Conservation (phyloP, 1,140 invertebrate species). For the Anastrepha ludens region DNA sequence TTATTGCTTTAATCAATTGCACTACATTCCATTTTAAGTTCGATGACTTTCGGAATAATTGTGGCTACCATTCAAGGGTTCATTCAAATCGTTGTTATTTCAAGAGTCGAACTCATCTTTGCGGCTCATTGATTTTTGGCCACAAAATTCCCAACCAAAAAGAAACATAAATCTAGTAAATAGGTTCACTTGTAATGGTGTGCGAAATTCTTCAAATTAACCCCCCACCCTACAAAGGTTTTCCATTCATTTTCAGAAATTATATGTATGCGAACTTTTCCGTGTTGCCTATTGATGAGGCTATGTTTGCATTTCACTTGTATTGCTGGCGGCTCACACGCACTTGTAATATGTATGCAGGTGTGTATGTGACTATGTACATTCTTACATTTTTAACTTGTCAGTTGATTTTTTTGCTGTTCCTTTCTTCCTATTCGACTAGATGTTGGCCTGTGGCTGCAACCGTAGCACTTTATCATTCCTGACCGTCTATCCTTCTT, state of each 20-base stretch:
- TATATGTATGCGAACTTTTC: neutral
- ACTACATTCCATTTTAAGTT: neutral
- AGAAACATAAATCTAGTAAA: neutral
- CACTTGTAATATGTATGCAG: too few species aligned
- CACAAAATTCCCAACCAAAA: neutral
- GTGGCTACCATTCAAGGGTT: neutral
- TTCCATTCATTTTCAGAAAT: slow-evolving; percentile 15
- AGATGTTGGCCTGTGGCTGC: neutral
- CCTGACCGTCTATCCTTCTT: neutral
- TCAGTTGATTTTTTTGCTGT: neutral
- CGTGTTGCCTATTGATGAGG: neutral
- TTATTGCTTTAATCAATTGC: too few species aligned
- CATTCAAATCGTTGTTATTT: neutral
- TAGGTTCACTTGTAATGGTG: neutral
- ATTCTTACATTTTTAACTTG: neutral
- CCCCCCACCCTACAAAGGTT: too few species aligned
- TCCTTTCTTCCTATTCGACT: neutral
- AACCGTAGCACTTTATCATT: slow-evolving; percentile 16
- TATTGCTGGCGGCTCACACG: neutral
- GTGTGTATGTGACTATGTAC: neutral
- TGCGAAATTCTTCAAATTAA: neutral
- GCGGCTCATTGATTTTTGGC: slow-evolving; percentile 19
- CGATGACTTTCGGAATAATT: neutral
- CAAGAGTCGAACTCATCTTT: slow-evolving; percentile 13
- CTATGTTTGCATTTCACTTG: neutral